Base-by-base conservation (phyloP, 2,113 vertebrate species). In the Rafetus swinhoei region DNA sequence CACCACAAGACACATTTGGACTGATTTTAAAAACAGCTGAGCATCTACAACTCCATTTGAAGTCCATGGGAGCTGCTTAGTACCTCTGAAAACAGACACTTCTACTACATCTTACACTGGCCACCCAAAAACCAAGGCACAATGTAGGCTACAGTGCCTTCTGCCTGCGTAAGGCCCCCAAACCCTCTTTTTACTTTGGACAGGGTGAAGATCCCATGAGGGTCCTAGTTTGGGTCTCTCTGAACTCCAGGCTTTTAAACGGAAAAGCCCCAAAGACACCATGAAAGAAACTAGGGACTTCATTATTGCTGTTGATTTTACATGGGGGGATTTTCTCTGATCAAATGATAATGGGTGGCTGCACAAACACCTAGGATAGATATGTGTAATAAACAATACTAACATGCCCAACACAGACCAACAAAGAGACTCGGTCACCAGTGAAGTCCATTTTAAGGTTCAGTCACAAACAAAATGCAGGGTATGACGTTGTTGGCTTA, bases 331-430 rank as follows among this genome's bases (percentile, higher is more conserved):
- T 24, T 2, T 88, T 60, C 60, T 54, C 13, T 18, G 10, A 0
- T 9, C 56, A 13, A 54, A 84, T 32, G 0, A 29, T 59, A 1
- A 0, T 1, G 65, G 21, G 65, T 82, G 18, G 45, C 39, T 18
- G 10, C 25, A 5, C 2, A 16, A 5, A 2, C n/a, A 0, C 1
- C 12, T n/a, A 57, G 10, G 32, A 16, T 2, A n/a, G 2, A 1
- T 3, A 10, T 29, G n/a, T 79, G 86, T 65, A 84, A 22, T 3
- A 55, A 45, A 11, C 15, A 52, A 35, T 62, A n/a, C 6, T 21
- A n/a, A 82, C 89, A 91, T 1, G 59, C 12, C 13, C 59, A 62
- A 29, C 12, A 11, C 59, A 29, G 59, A 62, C 27, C 59, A 62
- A 62, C 12, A 13, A 14, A 62, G 59, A 62, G 59, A 62, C 59